Conservation (phyloP, 2,113 vertebrate genomes). For the Pitta sordida region DNA sequence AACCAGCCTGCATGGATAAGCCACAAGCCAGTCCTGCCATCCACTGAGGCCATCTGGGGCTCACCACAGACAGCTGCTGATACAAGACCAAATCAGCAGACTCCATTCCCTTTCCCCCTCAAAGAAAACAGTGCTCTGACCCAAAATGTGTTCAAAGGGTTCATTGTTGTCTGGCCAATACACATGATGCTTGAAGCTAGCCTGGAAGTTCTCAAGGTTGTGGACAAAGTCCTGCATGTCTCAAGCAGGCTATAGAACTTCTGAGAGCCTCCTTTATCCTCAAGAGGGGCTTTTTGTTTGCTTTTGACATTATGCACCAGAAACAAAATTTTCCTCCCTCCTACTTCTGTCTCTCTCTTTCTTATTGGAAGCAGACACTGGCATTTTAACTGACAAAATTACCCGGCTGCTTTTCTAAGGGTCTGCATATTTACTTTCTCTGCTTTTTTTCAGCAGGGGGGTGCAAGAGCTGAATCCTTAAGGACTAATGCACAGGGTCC, state of each 20-base stretch:
- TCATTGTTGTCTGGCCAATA: constrained; percentile 13
- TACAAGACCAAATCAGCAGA: not conserved
- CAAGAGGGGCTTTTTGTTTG: not conserved
- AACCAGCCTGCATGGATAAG: not conserved
- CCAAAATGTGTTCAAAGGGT: not conserved
- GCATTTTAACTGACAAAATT: not conserved
- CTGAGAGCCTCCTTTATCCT: not conserved
- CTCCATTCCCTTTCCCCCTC: not conserved
- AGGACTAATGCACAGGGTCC: not conserved
- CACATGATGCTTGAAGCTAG: accelerated
- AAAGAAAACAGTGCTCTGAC: not conserved
- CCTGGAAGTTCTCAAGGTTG: constrained; percentile 12
- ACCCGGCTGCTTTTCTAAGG: not conserved
- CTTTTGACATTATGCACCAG: not conserved
- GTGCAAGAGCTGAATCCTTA: not conserved
- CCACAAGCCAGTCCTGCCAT: not conserved
- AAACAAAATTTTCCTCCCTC: not conserved
- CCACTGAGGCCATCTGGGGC: not conserved
- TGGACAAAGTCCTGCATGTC: not conserved
- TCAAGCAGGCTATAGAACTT: not conserved
- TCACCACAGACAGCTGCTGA: not conserved
- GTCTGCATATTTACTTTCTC: not conserved
- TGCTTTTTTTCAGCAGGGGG: not conserved
- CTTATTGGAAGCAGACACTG: not conserved
- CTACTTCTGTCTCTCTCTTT: not conserved